Percentiles rank a stretch among this genome's conserved stretches.
Conservation (phyloP, 2,113 vertebrate genomes). For the Loxodonta africana region DNA sequence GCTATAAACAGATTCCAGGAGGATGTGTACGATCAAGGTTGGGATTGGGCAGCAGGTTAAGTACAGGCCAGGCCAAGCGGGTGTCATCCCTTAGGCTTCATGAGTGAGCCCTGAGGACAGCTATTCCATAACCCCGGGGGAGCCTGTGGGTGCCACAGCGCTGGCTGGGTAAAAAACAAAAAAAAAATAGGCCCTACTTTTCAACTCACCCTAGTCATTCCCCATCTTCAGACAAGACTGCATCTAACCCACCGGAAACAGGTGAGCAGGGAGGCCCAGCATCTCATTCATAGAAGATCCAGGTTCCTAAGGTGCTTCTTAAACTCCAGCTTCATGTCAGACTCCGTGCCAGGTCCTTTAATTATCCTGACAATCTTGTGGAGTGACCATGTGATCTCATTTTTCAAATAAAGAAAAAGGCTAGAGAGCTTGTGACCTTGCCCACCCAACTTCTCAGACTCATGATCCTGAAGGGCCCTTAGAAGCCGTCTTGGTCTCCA, state of each 20-base stretch:
- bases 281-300: rapidly evolving
- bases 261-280: background rate
- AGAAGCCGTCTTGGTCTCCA: rapidly evolving
- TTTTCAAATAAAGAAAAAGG: background rate
- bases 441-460: background rate
- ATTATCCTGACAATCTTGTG: too few species aligned
- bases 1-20: background rate
- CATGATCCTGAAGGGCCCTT: background rate
- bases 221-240: background rate
- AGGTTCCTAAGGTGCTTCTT: background rate
- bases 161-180: background rate
- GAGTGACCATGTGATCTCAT: background rate
- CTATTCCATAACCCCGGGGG: rapidly evolving
- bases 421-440: background rate
- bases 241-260: background rate
- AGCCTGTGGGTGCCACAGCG: rapidly evolving
- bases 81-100: background rate
- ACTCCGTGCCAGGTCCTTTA: background rate
- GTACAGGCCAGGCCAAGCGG: rapidly evolving
- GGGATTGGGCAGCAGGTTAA: background rate
- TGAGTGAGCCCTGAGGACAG: background rate
- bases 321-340: rapidly evolving
- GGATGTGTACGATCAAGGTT: rapidly evolving
- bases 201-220: background rate
- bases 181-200: background rate